Evolutionary conservation across 2,888 invertebrate genomes (phyloP).

Genomic region (Drosophila cognata): DNA sequence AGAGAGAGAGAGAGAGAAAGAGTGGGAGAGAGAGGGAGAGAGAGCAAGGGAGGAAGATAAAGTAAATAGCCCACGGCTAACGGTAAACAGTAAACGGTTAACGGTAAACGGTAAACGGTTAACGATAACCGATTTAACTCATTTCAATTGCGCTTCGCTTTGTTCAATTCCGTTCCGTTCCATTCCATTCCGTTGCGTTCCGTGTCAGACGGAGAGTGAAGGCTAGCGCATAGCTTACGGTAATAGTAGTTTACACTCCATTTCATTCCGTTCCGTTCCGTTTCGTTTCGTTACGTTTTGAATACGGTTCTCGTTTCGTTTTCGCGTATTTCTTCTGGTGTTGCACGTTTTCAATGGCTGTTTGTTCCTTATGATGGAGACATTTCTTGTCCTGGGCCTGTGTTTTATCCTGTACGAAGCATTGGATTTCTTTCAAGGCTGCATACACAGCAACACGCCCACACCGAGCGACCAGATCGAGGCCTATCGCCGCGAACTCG

Average conservation of each 20-base stretch:
- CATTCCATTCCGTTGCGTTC: constrained; percentile 24
- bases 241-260: neutral
- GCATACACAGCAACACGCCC: constrained; percentile 84
- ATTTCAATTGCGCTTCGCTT: constrained; percentile 10
- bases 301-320: constrained; percentile 10
- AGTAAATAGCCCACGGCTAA: constrained; percentile 12
- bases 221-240: neutral
- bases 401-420: constrained; percentile 89
- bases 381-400: constrained; percentile 88
- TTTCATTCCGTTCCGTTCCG: constrained; percentile 11
- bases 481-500: constrained; percentile 84
- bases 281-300: constrained; percentile 22
- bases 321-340: constrained; percentile 37
- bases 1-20: neutral
- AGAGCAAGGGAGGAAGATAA: constrained; percentile 4
- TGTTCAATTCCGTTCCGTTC: constrained; percentile 1
- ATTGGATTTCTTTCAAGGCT: constrained; percentile 88
- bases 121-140: constrained; percentile 6
- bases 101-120: constrained; percentile 5
- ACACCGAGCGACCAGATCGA: constrained; percentile 84
- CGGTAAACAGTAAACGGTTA: constrained; percentile 10
- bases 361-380: constrained; percentile 87
- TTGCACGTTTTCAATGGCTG: constrained; percentile 79
- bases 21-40: constrained; percentile 11
- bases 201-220: neutral